Percentiles rank a stretch among this genome's conserved stretches.
Conservation (phyloP, 2,797 vertebrate species). For the Tympanoctomys barrerae region DNA sequence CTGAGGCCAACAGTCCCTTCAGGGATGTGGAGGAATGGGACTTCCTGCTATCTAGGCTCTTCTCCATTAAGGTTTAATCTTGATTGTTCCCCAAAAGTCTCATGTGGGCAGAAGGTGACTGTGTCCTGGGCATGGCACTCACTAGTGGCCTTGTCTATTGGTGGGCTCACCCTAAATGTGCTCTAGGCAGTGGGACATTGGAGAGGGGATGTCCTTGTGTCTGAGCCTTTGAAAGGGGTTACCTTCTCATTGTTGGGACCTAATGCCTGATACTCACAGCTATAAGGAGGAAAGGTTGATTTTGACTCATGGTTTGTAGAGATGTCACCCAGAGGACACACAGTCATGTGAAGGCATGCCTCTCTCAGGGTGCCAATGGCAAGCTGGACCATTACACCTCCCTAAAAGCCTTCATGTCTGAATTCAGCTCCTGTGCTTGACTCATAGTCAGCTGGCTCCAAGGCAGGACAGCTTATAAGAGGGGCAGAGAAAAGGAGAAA, state of each 20-base stretch:
- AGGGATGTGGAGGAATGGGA: too few species aligned
- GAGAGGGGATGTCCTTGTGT: not conserved
- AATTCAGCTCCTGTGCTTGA: not conserved
- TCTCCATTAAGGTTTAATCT: not conserved
- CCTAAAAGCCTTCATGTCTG: fast-evolving
- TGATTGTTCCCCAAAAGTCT: not conserved
- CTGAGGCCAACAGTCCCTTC: not conserved
- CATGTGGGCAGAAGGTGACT: not conserved
- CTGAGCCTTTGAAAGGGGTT: not conserved
- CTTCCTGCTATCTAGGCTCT: not conserved
- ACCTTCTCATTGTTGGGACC: too few species aligned
- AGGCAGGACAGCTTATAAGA: too few species aligned
- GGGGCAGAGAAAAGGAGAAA: too few species aligned
- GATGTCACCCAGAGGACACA: too few species aligned
- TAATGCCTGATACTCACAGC: too few species aligned
- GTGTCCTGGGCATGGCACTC: not conserved
- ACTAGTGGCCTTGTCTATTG: not conserved
- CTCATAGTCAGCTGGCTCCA: too few species aligned
- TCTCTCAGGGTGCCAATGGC: too few species aligned
- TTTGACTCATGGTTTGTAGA: too few species aligned
- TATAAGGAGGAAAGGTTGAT: too few species aligned
- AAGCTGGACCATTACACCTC: fast-evolving
- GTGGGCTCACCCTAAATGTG: not conserved
- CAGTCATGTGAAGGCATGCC: not conserved
- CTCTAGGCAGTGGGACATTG: not conserved